phyloP scores from a whole-genome alignment of 2,888 invertebrate genomes.

The Gymnoscelis rufifasciata region DNA sequence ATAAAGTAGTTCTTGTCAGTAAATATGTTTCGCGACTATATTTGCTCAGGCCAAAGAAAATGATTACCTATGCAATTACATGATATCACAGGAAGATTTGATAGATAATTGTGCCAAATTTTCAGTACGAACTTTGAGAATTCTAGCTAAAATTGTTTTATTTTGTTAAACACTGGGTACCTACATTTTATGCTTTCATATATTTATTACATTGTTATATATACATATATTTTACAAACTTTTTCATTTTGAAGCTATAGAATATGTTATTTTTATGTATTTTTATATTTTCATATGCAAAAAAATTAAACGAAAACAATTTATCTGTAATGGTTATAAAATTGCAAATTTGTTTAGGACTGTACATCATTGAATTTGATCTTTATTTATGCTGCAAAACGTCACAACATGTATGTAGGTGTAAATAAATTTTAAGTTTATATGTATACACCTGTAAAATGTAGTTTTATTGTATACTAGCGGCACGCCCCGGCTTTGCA shows the following conservation, averaged over 20 bases:
- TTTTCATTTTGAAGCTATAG: too few species aligned
- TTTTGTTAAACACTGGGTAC: neutral
- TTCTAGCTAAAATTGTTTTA: neutral
- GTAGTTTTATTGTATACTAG: conserved; percentile 47
- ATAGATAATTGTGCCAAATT: conserved; percentile 64
- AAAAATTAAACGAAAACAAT: conserved; percentile 29
- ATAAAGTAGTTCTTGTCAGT: conserved; percentile 52
- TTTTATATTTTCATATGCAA: neutral
- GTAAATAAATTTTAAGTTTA: conserved; percentile 78
- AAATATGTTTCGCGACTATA: conserved; percentile 37
- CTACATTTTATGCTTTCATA: conserved; percentile 13
- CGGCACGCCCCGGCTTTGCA: too few species aligned
- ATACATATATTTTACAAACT: neutral
- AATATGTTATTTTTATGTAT: too few species aligned
- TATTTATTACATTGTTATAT: conserved; percentile 9
- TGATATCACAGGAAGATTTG: conserved; percentile 38
- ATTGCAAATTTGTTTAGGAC: conserved; percentile 35
- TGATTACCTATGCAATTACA: conserved; percentile 35
- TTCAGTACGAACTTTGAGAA: too few species aligned
- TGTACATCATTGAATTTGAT: conserved; percentile 33
- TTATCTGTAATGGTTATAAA: conserved; percentile 29
- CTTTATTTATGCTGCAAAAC: conserved; percentile 58
- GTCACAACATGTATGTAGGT: conserved; percentile 76
- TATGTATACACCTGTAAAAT: conserved; percentile 71
- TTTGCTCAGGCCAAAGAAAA: conserved; percentile 55